Percentiles rank a stretch among this genome's conserved stretches.
Conservation (phyloP, 1,140 invertebrate genomes). For the Araneus ventricosus region DNA sequence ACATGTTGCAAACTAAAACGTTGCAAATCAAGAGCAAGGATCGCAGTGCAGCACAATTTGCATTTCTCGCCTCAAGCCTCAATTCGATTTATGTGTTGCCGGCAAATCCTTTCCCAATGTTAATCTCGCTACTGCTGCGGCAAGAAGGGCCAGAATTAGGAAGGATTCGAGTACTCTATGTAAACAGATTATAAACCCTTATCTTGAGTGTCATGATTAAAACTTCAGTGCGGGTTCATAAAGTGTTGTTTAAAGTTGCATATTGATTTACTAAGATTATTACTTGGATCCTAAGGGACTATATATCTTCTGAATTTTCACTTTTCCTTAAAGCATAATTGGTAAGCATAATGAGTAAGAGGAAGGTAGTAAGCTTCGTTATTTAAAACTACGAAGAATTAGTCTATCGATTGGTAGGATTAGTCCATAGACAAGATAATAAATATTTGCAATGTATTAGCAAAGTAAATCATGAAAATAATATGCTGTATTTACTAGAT, state of each 20-base stretch:
- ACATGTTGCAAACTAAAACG: neutral
- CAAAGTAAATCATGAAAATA: no score
- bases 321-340: neutral
- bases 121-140: slow-evolving; percentile 35
- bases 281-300: neutral
- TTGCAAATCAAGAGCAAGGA: neutral
- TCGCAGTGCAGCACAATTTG: neutral
- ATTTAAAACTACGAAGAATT: no score
- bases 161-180: neutral
- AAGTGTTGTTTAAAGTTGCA: slow-evolving; percentile 54
- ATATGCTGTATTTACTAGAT: no score
- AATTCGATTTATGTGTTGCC: slow-evolving; percentile 8
- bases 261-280: slow-evolving; percentile 56
- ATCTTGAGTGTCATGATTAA: slow-evolving; percentile 52
- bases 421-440: no score
- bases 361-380: no score
- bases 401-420: no score
- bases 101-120: slow-evolving; percentile 46
- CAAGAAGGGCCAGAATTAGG: slow-evolving; percentile 26
- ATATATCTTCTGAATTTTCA: neutral
- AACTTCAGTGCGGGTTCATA: slow-evolving; percentile 42
- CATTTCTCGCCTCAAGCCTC: slow-evolving; percentile 18
- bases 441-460: no score
- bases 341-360: neutral
- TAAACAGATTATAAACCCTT: slow-evolving; percentile 63